Base-by-base conservation (phyloP, 2,113 vertebrate genomes). In the Salvator merianae region DNA sequence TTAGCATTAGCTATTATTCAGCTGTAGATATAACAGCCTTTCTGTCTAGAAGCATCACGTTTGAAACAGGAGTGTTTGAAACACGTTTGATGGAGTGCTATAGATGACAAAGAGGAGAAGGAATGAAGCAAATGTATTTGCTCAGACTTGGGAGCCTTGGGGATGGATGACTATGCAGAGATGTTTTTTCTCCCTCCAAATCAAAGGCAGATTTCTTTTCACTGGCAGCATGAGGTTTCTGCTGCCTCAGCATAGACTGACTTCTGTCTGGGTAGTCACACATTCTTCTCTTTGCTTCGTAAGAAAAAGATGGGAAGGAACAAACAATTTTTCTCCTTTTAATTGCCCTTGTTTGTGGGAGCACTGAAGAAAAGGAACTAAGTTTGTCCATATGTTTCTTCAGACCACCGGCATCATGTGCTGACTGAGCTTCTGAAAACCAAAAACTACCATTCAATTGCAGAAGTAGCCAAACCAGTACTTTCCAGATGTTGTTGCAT, bases 291-390 rank as follows among this genome's bases (percentile, higher is more conserved):
- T 30, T 34, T 22, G 66, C 68, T 63, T 65, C 22, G 20, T 72
- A 47, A 72, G 40, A 34, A 76, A 47, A 79, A n/a, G 26, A 47
- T 59, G 55, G 47, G 20, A 40, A 22, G 69, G 53, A 73, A 65
- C 68, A 79, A 85, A 62, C 40, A 65, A 50, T n/a, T 71, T 32
- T 84, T 36, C 13, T 43, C 75, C 50, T 84, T 82, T 78, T 78
- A 84, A 84, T 59, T 62, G 50, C 24, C 40, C 83, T 65, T 72
- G 50, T 79, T 71, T 85, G 76, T 53, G 55, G 83, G 83, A 32
- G 66, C 7, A 14, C 76, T 28, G 18, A 16, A 65, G 68, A 78
- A 50, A 85, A 72, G 69, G 81, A 85, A 73, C 65, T 78, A 77
- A 2, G 0, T 59, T 75, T 66, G 77, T 36, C 14, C 0, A 8